Base-by-base conservation (phyloP, 2,888 invertebrate genomes). In the Andrena marginata region DNA sequence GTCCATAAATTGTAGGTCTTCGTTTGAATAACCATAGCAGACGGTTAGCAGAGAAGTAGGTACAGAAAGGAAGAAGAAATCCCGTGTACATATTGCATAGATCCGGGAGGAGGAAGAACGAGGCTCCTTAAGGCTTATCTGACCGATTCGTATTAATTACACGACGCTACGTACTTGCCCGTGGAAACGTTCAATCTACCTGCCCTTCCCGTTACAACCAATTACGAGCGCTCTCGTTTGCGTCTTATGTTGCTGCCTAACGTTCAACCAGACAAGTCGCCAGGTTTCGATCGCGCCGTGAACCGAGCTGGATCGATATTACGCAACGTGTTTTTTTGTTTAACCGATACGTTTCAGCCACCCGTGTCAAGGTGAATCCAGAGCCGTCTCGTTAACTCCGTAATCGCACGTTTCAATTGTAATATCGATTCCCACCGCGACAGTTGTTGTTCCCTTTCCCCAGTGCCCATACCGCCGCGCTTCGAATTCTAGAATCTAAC, bases 301-400 rank as follows among this genome's bases (percentile, higher is more conserved):
- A 35, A 49, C 42, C 31, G 16, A 13, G 23, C 31, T 13, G 51
- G 42, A 65, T 49, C 64, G 16, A n/a, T 48, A 26, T 67, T 35
- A 54, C 31, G 63, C 20, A 63, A 80, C 29, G 35, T 48, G 65
- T 67, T 62, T 80, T 42, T 42, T 68, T 67, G 51, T 63, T 59
- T 29, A 26, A 68, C 63, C 29, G 13, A 63, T 8, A 33, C 13
- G 67, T 56, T 56, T 62, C 35, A 26, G n/a, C 48, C 33, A 26
- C 54, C 29, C 0, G 1, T 49, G 63, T 49, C 80, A 56, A 62
- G 56, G 80, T 35, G 33, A 49, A 80, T 71, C 33, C 16, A 4
- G 8, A 79, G 13, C 3, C 7, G 54, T 20, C 31, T 13, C 31
- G 1, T 51, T 65, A 77, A 70, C 29, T 8, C 35, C 2, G 33